phyloP scores from a whole-genome alignment of 2,113 vertebrate genomes.

The Rallus limicola region DNA sequence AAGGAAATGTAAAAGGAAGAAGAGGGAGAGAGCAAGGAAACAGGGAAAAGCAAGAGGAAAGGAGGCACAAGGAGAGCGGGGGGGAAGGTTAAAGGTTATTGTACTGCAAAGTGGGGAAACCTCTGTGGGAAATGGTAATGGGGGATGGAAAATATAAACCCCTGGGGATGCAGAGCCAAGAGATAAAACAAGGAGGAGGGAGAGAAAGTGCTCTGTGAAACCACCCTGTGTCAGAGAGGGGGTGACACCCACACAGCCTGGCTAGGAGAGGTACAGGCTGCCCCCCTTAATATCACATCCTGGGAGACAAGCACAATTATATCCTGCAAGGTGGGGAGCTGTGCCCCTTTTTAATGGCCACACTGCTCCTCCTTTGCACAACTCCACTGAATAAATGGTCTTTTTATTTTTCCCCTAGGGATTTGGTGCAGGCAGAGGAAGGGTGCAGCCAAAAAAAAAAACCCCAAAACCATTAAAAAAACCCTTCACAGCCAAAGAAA shows the following conservation, averaged over 20 bases:
- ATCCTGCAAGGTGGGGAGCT: not conserved
- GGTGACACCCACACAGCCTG: accelerated
- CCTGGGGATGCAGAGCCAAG: too few species aligned
- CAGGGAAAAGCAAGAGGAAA: not conserved
- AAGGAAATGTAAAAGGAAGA: not conserved
- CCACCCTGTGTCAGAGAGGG: accelerated
- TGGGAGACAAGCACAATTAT: not conserved
- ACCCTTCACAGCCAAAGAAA: too few species aligned
- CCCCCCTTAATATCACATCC: too few species aligned
- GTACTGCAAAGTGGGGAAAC: not conserved
- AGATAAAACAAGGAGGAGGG: not conserved
- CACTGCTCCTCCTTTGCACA: accelerated
- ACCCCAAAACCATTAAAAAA: too few species aligned
- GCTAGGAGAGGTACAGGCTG: not conserved
- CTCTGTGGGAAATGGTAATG: not conserved
- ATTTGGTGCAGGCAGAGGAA: not conserved
- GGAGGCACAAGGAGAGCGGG: not conserved
- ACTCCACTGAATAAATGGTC: not conserved
- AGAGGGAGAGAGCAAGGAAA: not conserved
- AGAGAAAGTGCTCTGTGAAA: accelerated
- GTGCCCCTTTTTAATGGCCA: not conserved
- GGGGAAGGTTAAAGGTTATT: too few species aligned
- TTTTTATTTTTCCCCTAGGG: too few species aligned
- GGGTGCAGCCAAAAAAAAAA: too few species aligned
- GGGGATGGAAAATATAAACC: not conserved